Evolutionary conservation across 2,113 vertebrate species (phyloP).

Genomic region (Myxocyprinus asiaticus): DNA sequence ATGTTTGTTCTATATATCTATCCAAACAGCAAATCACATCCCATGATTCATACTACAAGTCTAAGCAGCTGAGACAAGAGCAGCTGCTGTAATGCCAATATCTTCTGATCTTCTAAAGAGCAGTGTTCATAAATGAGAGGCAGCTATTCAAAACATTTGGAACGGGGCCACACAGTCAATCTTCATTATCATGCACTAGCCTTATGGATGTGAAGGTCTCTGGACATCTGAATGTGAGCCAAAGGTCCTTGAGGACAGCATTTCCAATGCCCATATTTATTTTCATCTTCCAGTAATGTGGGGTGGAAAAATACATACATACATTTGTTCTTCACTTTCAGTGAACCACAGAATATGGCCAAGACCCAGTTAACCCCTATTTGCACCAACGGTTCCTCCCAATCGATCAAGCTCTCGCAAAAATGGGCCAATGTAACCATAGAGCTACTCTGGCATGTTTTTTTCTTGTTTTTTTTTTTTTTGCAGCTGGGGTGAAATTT

Average conservation of each 20-base stretch:
- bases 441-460: conserved; percentile 24
- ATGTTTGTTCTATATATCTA: too few relatives aligned
- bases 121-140: too few relatives aligned
- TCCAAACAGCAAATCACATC: too few relatives aligned
- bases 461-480: not conserved
- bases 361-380: conserved; percentile 60
- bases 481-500: not conserved
- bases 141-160: too few relatives aligned
- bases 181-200: conserved; percentile 48
- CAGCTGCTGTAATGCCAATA: too few relatives aligned
- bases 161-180: not conserved
- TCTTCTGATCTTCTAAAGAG: too few relatives aligned
- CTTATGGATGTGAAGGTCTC: conserved; percentile 34
- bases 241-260: conserved; percentile 47
- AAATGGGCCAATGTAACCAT: conserved; percentile 14
- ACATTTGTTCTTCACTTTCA: conserved; percentile 58
- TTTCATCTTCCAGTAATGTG: conserved; percentile 50
- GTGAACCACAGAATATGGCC: conserved; percentile 29
- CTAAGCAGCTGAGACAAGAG: too few relatives aligned
- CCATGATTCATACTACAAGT: too few relatives aligned
- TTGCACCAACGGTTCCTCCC: conserved; percentile 63
- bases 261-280: conserved; percentile 43
- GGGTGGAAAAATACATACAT: conserved; percentile 51
- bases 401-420: conserved; percentile 68
- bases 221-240: conserved; percentile 39